Evolutionary conservation across 2,888 invertebrate species (phyloP), one percentile per base, ranked within the genome.

Genomic region (Chesias legatella): DNA sequence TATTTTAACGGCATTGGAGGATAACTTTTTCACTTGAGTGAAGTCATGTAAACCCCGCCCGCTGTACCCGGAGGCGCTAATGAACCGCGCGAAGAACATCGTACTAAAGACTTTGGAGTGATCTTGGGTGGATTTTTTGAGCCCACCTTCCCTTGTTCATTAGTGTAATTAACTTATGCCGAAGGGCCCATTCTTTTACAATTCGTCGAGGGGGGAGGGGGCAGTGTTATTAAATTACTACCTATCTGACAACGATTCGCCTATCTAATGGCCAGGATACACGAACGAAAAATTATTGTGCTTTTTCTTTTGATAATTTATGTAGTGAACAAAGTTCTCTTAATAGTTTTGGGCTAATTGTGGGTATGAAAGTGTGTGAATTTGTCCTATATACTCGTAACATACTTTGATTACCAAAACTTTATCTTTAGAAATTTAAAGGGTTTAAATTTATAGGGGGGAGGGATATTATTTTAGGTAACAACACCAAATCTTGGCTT

Each of bases 151-250:
- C 72, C 81, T 80, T 79, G 82, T 85, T 85, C 85, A 84, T 85
- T 85, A 85, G 84, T 80, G 80, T 83, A 85, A 85, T 85, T 85
- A 84, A 85, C 84, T 85, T 85, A 84, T 80, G 69, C 79, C 60
- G 68, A 67, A 69, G 69, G 58, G 61, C 61, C 64, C 63, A 69
- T 73, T 75, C 72, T 75, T 75, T 67, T 69, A 79, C 75, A 77
- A 81, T 83, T 83, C 72, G 60, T 72, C 71, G 69, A 60, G 72
- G 69, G 66, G 67, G 58, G 57, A 51, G 59, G 58, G 58, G n/a
- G 62, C 64, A 5, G 9, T 26, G 49, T 79, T 79, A 79, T 79
- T 78, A 73, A 76, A 78, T 82, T 77, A 67, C 55, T 56, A 53
- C 55, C 53, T 48, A 47, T 44, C 43, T 51, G 31, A 22, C 43